These are phyloP conservation scores for Balaeniceps rex DNA, from an alignment of 2,113 vertebrate genomes.

Conservation along the genomic window DNA sequence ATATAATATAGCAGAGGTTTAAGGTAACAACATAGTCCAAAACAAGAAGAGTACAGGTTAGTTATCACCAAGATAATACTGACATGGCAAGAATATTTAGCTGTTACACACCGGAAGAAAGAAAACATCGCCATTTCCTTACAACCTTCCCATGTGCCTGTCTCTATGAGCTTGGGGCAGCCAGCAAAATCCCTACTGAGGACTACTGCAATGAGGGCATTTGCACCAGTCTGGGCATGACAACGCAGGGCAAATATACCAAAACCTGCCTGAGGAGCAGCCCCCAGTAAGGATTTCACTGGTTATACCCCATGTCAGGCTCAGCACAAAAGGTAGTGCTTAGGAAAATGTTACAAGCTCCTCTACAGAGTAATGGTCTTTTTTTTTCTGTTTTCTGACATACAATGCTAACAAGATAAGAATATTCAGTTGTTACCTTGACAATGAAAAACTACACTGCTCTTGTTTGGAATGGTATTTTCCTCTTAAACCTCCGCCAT, in stretches of 20 bases:
- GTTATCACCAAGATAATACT: neutral
- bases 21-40: neutral
- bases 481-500: neutral
- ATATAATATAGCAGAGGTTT: neutral
- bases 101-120: neutral
- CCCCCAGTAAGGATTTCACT: neutral
- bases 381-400: neutral
- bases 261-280: neutral
- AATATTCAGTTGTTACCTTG: neutral
- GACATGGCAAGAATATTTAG: neutral
- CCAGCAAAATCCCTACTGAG: neutral
- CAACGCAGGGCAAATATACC: fast-evolving
- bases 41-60: neutral
- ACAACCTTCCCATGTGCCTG: neutral
- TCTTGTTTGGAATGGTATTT: neutral
- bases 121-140: neutral
- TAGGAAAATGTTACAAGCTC: neutral
- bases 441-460: neutral
- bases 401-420: neutral
- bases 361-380: neutral
- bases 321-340: neutral
- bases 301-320: neutral
- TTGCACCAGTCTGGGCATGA: neutral
- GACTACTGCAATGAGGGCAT: neutral
- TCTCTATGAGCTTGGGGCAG: neutral